Percentiles rank a stretch among this genome's conserved stretches.
These are phyloP conservation scores for Bufo gargarizans DNA, from an alignment of 2,113 vertebrate genomes.

Conservation along the genomic window DNA sequence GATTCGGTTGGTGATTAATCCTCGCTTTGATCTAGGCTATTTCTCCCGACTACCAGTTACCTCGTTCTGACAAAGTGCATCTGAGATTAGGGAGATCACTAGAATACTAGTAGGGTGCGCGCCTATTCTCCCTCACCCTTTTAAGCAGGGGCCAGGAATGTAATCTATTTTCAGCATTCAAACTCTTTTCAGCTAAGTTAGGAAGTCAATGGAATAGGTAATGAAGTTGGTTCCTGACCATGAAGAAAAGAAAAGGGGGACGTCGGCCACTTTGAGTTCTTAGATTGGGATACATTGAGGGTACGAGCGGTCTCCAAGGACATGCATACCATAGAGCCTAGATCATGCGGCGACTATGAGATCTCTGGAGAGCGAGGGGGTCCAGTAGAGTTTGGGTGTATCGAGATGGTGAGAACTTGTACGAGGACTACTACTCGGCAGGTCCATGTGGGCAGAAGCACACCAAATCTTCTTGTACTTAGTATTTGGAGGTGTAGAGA, in stretches of 20 bases:
- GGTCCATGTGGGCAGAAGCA: too few species aligned
- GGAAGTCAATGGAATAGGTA: conserved; percentile 80
- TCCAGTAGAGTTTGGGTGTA: too few species aligned
- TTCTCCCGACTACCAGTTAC: conserved; percentile 88
- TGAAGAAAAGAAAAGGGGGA: neutral
- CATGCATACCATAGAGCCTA: neutral
- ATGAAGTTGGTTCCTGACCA: conserved; percentile 64
- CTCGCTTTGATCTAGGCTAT: conserved; percentile 88
- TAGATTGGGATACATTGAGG: neutral
- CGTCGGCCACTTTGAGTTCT: neutral
- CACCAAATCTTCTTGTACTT: too few species aligned
- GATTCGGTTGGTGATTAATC: conserved; percentile 87
- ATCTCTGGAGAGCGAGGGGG: too few species aligned
- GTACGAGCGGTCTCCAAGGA: neutral
- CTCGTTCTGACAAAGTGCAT: conserved; percentile 86
- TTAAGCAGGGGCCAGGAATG: conserved; percentile 77
- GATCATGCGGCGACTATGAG: neutral
- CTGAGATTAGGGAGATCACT: conserved; percentile 81
- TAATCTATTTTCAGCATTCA: conserved; percentile 77
- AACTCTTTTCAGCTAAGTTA: conserved; percentile 75
- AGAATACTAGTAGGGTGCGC: conserved; percentile 73
- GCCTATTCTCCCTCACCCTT: conserved; percentile 76
- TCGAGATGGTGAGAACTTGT: too few species aligned
- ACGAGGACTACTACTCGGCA: too few species aligned
- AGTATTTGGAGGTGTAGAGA: too few species aligned